phyloP scores from a whole-genome alignment of 2,797 vertebrate species.

The Meriones psammophilus region DNA sequence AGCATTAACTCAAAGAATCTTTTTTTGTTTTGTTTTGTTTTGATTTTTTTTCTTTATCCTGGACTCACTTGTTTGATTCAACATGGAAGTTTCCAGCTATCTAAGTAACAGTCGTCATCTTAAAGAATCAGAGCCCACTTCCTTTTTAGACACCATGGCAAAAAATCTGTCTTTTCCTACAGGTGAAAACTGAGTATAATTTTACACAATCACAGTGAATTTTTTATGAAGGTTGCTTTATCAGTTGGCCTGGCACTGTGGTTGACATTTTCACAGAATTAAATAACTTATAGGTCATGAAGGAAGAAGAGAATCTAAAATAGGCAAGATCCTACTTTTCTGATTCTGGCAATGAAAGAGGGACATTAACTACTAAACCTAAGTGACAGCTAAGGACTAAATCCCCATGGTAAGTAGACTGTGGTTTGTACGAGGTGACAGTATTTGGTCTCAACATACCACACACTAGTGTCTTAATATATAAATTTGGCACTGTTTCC shows the following conservation, averaged over 20 bases:
- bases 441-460: neutral
- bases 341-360: neutral
- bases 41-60: neutral
- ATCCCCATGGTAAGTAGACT: neutral
- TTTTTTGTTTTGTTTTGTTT: neutral
- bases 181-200: neutral
- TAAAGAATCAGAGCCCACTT: neutral
- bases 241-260: neutral
- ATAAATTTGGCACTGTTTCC: neutral
- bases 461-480: neutral
- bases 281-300: neutral
- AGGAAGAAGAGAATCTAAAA: slow-evolving; percentile 7
- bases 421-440: neutral
- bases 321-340: neutral
- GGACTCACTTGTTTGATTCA: slow-evolving; percentile 39
- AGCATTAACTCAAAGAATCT: neutral
- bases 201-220: neutral
- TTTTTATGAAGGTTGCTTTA: slow-evolving; percentile 10
- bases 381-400: neutral
- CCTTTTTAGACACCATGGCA: neutral
- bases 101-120: slow-evolving; percentile 2
- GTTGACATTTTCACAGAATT: neutral
- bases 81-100: neutral
- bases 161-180: slow-evolving; percentile 21
- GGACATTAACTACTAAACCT: slow-evolving; percentile 30